These are phyloP conservation scores for Tethea ocularis DNA, from an alignment of 2,888 invertebrate genomes.

Conservation along the genomic window DNA sequence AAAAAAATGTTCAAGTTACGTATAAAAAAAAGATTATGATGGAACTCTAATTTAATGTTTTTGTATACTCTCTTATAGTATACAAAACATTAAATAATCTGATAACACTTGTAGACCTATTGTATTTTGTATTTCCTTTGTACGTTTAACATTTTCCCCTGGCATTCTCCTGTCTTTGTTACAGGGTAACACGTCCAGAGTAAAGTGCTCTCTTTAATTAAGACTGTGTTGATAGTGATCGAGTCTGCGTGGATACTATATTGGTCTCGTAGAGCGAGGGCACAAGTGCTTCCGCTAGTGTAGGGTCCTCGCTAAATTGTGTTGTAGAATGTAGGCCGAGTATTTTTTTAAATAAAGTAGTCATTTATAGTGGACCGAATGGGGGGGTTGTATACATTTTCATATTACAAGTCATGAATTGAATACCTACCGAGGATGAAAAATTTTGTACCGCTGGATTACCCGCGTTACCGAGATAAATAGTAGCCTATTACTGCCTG, in stretches of 20 bases:
- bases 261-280: neutral
- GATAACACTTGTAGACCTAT: neutral
- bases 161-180: slow-evolving; percentile 16
- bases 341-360: neutral
- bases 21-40: too few species aligned
- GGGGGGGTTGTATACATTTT: neutral
- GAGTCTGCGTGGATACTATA: slow-evolving; percentile 19
- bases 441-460: too few species aligned
- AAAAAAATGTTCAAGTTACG: too few species aligned
- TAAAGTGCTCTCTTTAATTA: slow-evolving; percentile 40
- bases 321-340: neutral
- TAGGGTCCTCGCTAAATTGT: neutral
- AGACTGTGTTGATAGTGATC: slow-evolving; percentile 31
- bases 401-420: too few species aligned
- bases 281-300: neutral
- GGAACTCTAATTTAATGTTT: too few species aligned
- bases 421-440: too few species aligned
- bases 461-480: too few species aligned
- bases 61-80: too few species aligned
- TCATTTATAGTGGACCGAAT: neutral
- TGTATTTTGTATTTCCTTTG: neutral
- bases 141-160: slow-evolving; percentile 8
- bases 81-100: neutral
- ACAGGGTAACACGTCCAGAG: slow-evolving; percentile 17
- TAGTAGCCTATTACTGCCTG: too few species aligned